phyloP scores from a whole-genome alignment of 2,797 vertebrate genomes.

The Gymnoscopelus microlampas region DNA sequence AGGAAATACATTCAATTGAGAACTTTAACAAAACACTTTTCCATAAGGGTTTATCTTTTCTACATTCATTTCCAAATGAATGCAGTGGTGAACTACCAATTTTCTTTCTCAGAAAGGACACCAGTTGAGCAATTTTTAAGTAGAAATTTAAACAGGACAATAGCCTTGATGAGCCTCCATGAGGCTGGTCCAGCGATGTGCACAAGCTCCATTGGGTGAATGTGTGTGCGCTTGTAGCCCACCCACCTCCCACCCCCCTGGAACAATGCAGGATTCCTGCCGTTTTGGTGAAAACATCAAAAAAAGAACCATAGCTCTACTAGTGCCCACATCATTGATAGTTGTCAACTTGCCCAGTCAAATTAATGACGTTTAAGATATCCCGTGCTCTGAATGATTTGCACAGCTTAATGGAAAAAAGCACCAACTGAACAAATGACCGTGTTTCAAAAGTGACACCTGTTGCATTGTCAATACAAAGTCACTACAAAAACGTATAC shows the following conservation, averaged over 20 bases:
- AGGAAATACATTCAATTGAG: not conserved
- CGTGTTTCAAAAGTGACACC: conserved; percentile 21
- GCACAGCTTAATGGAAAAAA: conserved; percentile 59
- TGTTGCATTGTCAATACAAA: not conserved
- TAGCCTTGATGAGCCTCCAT: conserved; percentile 75
- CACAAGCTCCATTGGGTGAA: conserved; percentile 77
- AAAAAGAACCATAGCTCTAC: conserved; percentile 79
- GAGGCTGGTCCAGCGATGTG: conserved; percentile 77
- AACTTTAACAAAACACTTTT: not conserved
- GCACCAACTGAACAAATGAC: conserved; percentile 21
- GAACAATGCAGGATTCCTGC: conserved; percentile 86
- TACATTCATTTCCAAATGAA: conserved; percentile 46
- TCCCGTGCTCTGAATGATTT: conserved; percentile 47
- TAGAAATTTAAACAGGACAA: conserved; percentile 85
- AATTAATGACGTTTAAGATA: conserved; percentile 68
- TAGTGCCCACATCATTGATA: conserved; percentile 72
- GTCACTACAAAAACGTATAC: not conserved
- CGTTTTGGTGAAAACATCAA: conserved; percentile 82
- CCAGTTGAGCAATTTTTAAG: conserved; percentile 78
- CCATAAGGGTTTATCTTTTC: conserved; percentile 8
- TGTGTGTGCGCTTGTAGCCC: conserved; percentile 68
- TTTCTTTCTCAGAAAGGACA: conserved; percentile 71
- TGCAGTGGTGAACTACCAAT: conserved; percentile 78
- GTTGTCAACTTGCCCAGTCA: conserved; percentile 72
- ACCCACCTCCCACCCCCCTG: conserved; percentile 24